phyloP scores from a whole-genome alignment of 2,113 vertebrate species.

The Gorsachius goisagi region DNA sequence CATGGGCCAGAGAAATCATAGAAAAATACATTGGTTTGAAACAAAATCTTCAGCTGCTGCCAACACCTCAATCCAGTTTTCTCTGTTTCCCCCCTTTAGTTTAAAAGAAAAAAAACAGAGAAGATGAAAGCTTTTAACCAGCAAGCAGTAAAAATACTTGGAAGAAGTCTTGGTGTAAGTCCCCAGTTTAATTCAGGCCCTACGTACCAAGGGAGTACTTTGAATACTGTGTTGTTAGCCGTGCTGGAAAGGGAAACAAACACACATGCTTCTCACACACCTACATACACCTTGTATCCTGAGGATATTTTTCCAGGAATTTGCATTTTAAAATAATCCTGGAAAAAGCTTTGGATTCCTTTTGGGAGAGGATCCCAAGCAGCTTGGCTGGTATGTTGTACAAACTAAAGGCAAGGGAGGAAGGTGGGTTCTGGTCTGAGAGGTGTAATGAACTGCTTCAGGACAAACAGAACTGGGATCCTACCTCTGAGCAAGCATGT shows the following conservation, averaged over 20 bases:
- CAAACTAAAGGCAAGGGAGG: neutral
- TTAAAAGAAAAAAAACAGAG: neutral
- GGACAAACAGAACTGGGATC: neutral
- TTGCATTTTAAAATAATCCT: neutral
- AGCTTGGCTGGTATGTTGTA: neutral
- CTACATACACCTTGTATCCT: neutral
- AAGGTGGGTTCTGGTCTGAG: neutral
- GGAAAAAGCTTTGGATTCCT: neutral
- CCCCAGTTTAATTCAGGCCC: neutral
- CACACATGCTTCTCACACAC: neutral
- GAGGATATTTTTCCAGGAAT: neutral
- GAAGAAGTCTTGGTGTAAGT: neutral
- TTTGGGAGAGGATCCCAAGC: neutral
- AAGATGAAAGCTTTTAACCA: neutral
- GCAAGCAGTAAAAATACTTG: neutral
- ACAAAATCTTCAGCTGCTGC: neutral
- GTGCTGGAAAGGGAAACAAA: neutral
- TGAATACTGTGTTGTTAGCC: neutral
- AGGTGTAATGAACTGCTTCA: neutral
- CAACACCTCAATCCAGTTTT: neutral
- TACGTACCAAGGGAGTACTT: neutral
- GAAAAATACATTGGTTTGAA: neutral
- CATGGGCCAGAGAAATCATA: neutral
- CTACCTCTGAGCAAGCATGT: neutral
- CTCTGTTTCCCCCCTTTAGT: neutral